Conservation (phyloP, 2,888 invertebrate genomes). For the Anthoptus insignis region DNA sequence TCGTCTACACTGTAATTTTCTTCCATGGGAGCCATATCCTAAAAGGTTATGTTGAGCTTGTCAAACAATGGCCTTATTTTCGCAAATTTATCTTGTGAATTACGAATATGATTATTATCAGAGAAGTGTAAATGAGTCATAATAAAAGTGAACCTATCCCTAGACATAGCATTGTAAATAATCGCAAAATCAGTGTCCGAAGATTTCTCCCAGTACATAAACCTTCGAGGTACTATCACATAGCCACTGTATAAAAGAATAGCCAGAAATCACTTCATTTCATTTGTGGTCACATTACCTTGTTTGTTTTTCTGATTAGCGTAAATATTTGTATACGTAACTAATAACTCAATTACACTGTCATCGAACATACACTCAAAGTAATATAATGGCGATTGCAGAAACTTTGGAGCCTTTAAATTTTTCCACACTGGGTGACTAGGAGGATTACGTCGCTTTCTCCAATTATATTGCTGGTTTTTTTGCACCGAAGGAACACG, state of each 20-base stretch:
- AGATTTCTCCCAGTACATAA: slow-evolving; percentile 1
- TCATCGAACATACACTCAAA: slow-evolving; percentile 1
- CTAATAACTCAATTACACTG: neutral
- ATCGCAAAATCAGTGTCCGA: neutral
- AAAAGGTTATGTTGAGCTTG: neutral
- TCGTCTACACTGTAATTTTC: slow-evolving; percentile 58
- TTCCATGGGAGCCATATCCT: slow-evolving; percentile 45
- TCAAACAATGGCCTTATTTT: neutral
- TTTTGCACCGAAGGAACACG: slow-evolving; percentile 5
- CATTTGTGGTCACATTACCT: neutral
- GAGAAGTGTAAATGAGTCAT: neutral
- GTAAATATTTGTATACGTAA: neutral
- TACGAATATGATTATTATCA: neutral
- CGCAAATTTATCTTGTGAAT: neutral
- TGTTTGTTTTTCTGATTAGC: neutral
- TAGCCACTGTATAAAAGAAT: slow-evolving; percentile 3
- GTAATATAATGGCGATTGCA: neutral
- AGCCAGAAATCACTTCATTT: slow-evolving; percentile 3
- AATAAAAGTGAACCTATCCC: neutral
- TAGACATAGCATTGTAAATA: slow-evolving; percentile 4
- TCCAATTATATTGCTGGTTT: neutral
- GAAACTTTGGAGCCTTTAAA: neutral
- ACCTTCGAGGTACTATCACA: neutral
- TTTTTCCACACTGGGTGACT: neutral
- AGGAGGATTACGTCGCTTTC: neutral